Evolutionary conservation across 1,140 invertebrate species (phyloP), one percentile per base, ranked within the genome.

Genomic region (Heliothis virescens): DNA sequence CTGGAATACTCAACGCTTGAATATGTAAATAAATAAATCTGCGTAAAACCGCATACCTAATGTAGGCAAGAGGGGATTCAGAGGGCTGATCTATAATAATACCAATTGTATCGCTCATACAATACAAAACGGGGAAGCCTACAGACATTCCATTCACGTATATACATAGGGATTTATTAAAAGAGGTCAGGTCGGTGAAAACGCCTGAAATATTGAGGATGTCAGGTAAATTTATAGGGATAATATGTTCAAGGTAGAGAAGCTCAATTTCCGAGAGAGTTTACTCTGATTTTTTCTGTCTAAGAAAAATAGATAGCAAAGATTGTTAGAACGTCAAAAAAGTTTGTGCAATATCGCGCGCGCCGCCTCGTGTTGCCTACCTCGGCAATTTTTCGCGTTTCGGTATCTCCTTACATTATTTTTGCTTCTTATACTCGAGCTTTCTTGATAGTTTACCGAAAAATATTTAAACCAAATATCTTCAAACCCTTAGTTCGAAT

Each of bases 181-280:
- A 89, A 89, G 86, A 93, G 87, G 87, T 91, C 86, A 89, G 85
- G 84, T 86, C 87, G 86, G 91, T 92, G 91, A 92, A 93, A 94
- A 91, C 90, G 87, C 86, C 88, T 93, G 89, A 93, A 92, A 93
- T 93, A 94, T 94, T 94, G 89, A 86, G 79, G 85, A 91, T 82
- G 91, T 94, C 91, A 88, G 88, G 87, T 86, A 90, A 93, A 94
- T 94, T 93, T 94, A 94, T 94, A 92, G 92, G 87, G 84, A 92
- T 92, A 93, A 94, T 94, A 93, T 91, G 88, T 94, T 92, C 87
- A 88, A 86, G 85, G 87, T 85, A 90, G 85, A 87, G 85, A 82
- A 88, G 83, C 87, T 87, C 83, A 91, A 89, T 90, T 90, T 91
- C 79, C 80, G 80, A 69, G 79, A 86, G 86, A 88, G 80, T 89